Evolutionary conservation across 2,113 vertebrate genomes (phyloP).

Genomic region (Murina feae): DNA sequence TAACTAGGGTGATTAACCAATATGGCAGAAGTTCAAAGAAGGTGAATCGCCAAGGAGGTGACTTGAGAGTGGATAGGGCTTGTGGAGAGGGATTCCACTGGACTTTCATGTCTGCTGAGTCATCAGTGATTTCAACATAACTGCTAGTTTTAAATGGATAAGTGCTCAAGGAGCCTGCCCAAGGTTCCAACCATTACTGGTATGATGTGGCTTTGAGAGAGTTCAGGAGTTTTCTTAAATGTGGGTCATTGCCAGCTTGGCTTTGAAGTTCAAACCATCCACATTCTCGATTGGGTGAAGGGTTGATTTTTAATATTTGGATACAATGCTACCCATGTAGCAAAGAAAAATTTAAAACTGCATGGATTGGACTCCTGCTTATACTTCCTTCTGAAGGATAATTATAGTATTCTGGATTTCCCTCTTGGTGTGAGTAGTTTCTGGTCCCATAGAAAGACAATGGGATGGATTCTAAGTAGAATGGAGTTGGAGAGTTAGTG

Average conservation of each 20-base stretch:
- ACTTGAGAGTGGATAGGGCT: background rate
- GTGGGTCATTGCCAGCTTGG: background rate
- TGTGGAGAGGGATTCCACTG: background rate
- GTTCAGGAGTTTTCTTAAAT: background rate
- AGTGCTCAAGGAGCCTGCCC: background rate
- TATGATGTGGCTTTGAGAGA: background rate
- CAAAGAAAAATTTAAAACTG: background rate
- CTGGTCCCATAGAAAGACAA: background rate
- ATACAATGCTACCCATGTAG: background rate
- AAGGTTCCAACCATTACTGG: background rate
- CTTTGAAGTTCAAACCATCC: background rate
- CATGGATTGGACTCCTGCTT: background rate
- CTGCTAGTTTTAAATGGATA: background rate
- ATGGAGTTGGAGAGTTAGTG: background rate
- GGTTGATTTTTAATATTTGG: background rate
- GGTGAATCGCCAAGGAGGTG: background rate
- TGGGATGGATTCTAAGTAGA: background rate
- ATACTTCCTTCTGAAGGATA: background rate
- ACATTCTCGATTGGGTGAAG: background rate
- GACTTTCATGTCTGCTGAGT: background rate
- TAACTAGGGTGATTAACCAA: background rate
- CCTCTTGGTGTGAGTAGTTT: background rate
- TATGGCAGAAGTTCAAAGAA: background rate
- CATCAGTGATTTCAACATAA: background rate
- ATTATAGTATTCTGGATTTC: background rate